Percentiles rank a stretch among this genome's conserved stretches.
Evolutionary conservation across 1,140 invertebrate genomes (phyloP).

Genomic region (Drosophila carrolli): DNA sequence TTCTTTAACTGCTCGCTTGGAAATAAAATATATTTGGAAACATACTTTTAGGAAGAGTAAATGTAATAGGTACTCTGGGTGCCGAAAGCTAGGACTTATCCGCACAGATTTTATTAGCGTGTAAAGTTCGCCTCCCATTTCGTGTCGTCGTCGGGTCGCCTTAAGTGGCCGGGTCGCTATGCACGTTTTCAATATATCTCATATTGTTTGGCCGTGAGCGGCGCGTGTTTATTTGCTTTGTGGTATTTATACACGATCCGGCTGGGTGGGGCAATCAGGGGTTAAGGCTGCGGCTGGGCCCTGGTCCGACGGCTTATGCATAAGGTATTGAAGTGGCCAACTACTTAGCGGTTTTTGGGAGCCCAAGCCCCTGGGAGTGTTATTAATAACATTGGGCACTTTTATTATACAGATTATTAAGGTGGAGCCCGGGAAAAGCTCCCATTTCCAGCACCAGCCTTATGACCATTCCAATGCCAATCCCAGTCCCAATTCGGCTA

Average conservation of each 20-base stretch:
- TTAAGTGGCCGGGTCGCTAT: constrained; percentile 67
- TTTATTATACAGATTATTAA: constrained; percentile 74
- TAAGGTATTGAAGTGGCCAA: constrained; percentile 70
- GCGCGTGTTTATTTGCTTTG: constrained; percentile 77
- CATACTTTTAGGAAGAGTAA: too few relatives aligned
- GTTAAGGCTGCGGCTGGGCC: constrained; percentile 20
- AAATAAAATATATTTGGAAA: too few relatives aligned
- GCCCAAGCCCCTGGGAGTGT: constrained; percentile 40
- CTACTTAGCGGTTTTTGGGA: constrained; percentile 41
- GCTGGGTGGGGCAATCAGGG: constrained; percentile 6
- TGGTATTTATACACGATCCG: constrained; percentile 70
- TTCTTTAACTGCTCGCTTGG: too few relatives aligned
- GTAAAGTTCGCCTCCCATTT: constrained; percentile 75
- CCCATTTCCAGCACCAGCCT: constrained; percentile 30
- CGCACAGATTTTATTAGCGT: constrained; percentile 67
- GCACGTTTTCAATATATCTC: constrained; percentile 82
- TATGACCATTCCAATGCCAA: constrained; percentile 27
- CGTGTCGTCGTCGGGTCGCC: constrained; percentile 47
- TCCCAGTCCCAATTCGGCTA: constrained; percentile 20
- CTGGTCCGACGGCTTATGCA: constrained; percentile 59
- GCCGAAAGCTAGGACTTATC: neutral
- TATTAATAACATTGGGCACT: constrained; percentile 70
- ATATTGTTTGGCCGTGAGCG: constrained; percentile 77
- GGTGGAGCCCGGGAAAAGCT: constrained; percentile 42
- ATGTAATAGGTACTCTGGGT: neutral